A percentile compares a stretch with the other conserved stretches of the same genome.
Conservation (phyloP, 2,888 invertebrate genomes). For the Myopa tessellatipennis region DNA sequence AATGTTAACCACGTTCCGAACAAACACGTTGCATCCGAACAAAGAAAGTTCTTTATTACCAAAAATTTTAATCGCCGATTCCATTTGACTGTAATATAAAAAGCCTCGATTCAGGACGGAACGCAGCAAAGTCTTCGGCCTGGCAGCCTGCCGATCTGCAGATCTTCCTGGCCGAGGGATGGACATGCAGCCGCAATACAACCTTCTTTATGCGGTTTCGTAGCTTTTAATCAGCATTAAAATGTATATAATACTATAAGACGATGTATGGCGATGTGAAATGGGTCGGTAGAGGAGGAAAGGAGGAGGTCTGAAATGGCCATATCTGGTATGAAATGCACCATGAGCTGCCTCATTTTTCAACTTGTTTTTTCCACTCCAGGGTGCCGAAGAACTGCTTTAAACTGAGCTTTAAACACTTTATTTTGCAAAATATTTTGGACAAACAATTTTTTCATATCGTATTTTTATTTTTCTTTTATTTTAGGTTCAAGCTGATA, state of each 20-base stretch:
- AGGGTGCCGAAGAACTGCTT: slow-evolving; percentile 7
- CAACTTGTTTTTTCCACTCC: not conserved
- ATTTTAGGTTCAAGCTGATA: not conserved
- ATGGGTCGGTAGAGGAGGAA: not conserved
- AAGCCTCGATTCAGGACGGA: too few species aligned
- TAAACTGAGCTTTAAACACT: not conserved
- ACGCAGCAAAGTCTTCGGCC: too few species aligned
- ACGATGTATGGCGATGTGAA: not conserved
- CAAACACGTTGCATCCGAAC: not conserved
- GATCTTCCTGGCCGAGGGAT: not conserved
- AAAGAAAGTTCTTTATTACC: slow-evolving; percentile 23
- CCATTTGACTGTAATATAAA: not conserved
- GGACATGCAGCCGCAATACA: not conserved
- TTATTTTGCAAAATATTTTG: not conserved
- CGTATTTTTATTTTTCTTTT: not conserved
- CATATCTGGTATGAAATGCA: too few species aligned
- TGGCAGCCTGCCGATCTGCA: too few species aligned
- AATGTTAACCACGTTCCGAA: slow-evolving; percentile 16
- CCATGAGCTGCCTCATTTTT: not conserved
- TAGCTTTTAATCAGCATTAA: slow-evolving; percentile 31
- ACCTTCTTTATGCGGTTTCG: slow-evolving; percentile 10
- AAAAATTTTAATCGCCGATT: slow-evolving; percentile 28
- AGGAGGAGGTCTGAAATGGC: not conserved
- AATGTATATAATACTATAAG: slow-evolving; percentile 15
- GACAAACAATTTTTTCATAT: too few species aligned